phyloP scores from a whole-genome alignment of 1,140 invertebrate genomes.

The Propsilocerus akamusi region DNA sequence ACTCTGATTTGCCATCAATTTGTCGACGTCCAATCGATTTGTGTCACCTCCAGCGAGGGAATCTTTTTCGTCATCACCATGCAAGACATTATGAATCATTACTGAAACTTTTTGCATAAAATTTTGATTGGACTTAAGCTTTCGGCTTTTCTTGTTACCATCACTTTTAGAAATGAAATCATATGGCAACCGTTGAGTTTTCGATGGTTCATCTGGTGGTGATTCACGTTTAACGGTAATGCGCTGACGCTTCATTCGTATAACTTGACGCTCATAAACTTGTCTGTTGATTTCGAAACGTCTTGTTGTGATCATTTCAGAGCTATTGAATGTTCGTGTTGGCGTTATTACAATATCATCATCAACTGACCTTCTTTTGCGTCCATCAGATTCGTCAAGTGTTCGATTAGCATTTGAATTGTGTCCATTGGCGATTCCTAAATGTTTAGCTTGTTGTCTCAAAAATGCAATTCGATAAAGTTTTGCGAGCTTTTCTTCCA shows the following conservation, averaged over 20 bases:
- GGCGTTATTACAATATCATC: not conserved
- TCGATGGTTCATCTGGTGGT: not conserved
- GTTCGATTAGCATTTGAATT: not conserved
- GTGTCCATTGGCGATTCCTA: not conserved
- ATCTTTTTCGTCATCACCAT: not conserved
- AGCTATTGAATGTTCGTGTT: not conserved
- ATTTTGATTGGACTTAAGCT: not conserved
- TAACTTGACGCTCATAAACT: not conserved
- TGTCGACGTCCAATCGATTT: not conserved
- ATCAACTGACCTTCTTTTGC: not conserved
- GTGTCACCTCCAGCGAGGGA: not conserved
- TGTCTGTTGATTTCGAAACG: not conserved
- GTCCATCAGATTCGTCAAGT: not conserved
- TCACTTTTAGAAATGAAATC: not conserved
- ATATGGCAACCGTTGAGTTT: not conserved
- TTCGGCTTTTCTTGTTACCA: not conserved
- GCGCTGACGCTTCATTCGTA: not conserved
- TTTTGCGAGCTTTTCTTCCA: constrained; percentile 37
- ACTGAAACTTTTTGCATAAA: not conserved
- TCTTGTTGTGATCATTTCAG: not conserved
- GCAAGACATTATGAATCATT: not conserved
- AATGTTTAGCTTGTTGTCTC: constrained; percentile 15
- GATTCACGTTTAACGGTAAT: not conserved
- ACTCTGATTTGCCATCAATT: constrained; percentile 20
- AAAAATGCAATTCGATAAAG: constrained; percentile 43